A percentile compares a stretch with the other conserved stretches of the same genome.
Conservation (phyloP, 64 coral and sea anemone species). For the Montipora sp. region DNA sequence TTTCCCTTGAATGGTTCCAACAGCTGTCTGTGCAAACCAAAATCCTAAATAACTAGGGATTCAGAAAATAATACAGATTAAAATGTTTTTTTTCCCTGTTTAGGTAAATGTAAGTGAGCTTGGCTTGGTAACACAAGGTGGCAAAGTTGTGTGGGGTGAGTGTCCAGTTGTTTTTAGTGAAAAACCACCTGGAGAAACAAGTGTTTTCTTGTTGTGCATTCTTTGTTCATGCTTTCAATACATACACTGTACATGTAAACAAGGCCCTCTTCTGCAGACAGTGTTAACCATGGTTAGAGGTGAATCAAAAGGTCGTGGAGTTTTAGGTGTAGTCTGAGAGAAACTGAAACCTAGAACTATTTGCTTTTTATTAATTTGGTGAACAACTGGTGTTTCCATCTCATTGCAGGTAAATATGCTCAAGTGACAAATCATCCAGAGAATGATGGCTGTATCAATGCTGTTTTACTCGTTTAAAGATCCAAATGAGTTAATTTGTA, state of each 20-base stretch:
- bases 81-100: not conserved
- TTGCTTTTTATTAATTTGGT: not conserved
- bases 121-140: conserved; percentile 95
- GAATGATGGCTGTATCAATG: conserved; percentile 99
- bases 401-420: conserved; percentile 94
- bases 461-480: conserved; percentile 94
- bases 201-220: no score
- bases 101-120: conserved; percentile 98
- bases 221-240: no score
- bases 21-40: no score
- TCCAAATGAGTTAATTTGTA: conserved; percentile 33
- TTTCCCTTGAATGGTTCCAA: no score
- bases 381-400: not conserved
- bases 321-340: no score
- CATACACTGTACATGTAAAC: no score
- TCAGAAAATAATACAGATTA: no score
- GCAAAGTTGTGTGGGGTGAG: conserved; percentile 98
- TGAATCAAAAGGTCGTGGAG: no score
- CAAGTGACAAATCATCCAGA: conserved; percentile 99
- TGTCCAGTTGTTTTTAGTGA: not conserved
- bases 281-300: no score
- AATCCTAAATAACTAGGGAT: no score
- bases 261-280: no score
- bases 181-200: not conserved
- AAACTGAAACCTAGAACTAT: not conserved